Evolutionary conservation across 2,797 vertebrate species (phyloP), one percentile per base, ranked within the genome.

Genomic region (Semaprochilodus insignis): DNA sequence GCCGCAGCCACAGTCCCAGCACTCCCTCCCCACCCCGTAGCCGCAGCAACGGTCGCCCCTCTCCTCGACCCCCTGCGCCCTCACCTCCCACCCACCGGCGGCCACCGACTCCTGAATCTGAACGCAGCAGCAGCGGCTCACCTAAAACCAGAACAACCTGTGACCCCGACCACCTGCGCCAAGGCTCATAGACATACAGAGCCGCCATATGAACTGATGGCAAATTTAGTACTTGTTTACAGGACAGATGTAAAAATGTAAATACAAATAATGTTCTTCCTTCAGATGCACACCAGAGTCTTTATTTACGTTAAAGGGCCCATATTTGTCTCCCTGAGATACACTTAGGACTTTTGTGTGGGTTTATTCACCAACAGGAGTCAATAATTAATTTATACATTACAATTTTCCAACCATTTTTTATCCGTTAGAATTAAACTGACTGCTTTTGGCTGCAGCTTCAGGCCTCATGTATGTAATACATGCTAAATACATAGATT

Each of bases 101-200:
- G 85, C 94, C 92, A 52, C 93, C 94, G 66, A 92, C 95, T 16
- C 77, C 91, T 14, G 81, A 91, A 4, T 91, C 94, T 85, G 94
- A 95, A 88, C 92, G 91, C 90, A 94, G 92, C n/a, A 65, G 25
- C 62, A 19, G 31, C 15, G 91, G 92, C 86, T 78, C 77, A 31
- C 81, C 85, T 34, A 81, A 83, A 55, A 59, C 82, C 66, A 85
- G 78, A 81, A 81, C 69, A 25, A 66, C 59, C 16, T 54, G 34
- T 31, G 5, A 17, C 36, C 25, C 40, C 63, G 55, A 75, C 25
- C 71, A 17, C n/a, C 16, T 78, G 65, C 48, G 40, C 59, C n/a
- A 4, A 71, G 76, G 81, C 78, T 82, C 44, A 78, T 54, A 77
- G 63, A 80, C 55, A 81, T 62, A 77, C 67, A 81, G 7, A 36